Evolutionary conservation across 2,797 vertebrate genomes (phyloP).

Genomic region (Anolis apletophallus): DNA sequence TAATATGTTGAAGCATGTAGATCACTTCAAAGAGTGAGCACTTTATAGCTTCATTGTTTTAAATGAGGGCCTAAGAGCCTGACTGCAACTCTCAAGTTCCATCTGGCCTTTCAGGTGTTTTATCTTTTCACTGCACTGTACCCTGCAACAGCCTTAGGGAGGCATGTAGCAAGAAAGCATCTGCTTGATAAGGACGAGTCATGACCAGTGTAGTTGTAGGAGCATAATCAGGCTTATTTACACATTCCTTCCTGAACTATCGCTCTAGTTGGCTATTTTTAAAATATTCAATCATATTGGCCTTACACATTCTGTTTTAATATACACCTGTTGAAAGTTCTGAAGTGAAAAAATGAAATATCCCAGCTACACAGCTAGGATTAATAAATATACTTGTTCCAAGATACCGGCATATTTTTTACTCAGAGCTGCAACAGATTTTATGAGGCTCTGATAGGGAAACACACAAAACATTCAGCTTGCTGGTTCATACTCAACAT

Average conservation of each 20-base stretch:
- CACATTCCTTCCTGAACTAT: background rate
- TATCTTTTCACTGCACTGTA: background rate
- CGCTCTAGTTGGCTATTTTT: background rate
- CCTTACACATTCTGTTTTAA: background rate
- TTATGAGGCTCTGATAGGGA: background rate
- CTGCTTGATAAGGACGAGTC: background rate
- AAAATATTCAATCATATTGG: background rate
- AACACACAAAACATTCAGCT: background rate
- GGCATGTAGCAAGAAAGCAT: background rate
- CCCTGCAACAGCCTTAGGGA: background rate
- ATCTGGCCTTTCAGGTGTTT: background rate
- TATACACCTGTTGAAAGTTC: background rate
- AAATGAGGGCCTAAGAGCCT: background rate
- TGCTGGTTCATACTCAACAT: background rate
- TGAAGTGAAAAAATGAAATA: background rate
- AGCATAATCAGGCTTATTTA: background rate
- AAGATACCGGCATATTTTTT: background rate
- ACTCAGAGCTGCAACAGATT: background rate
- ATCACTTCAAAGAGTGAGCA: background rate
- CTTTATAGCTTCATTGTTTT: background rate
- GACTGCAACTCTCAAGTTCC: background rate
- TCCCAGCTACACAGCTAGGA: background rate
- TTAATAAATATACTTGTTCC: background rate
- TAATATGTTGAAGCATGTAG: background rate
- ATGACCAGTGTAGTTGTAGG: background rate